These are phyloP conservation scores for Bombus superbus DNA, from an alignment of 1,140 invertebrate species.

Conservation along the genomic window DNA sequence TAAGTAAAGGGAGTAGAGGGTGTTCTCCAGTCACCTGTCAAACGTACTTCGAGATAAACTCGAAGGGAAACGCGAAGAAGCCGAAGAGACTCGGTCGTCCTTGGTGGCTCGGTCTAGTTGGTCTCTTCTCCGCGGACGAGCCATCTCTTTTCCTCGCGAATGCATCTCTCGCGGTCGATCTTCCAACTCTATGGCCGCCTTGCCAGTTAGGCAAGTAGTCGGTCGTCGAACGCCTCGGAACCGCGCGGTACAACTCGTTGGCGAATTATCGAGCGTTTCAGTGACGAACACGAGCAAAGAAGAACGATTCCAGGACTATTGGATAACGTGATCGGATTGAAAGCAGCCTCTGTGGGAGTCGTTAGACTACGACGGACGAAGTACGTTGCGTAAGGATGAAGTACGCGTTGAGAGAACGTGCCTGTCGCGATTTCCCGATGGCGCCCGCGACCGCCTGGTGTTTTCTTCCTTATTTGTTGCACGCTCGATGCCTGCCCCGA, in stretches of 20 bases:
- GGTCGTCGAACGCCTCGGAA: background rate
- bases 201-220: slow-evolving; percentile 24
- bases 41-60: slow-evolving; percentile 50
- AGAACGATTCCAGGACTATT: background rate
- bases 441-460: slow-evolving; percentile 17
- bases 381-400: slow-evolving; percentile 56
- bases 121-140: background rate
- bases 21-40: slow-evolving; percentile 67
- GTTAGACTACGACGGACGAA: slow-evolving; percentile 50
- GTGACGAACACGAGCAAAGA: background rate
- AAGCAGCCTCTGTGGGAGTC: slow-evolving; percentile 57
- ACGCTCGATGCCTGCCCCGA: slow-evolving; percentile 43
- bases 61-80: slow-evolving; percentile 6
- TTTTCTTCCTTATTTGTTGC: slow-evolving; percentile 65
- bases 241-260: background rate
- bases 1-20: slow-evolving; percentile 57
- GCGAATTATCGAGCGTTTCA: slow-evolving; percentile 45
- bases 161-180: slow-evolving; percentile 55
- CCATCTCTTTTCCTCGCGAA: slow-evolving; percentile 39
- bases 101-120: slow-evolving; percentile 58
- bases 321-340: slow-evolving; percentile 63
- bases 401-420: slow-evolving; percentile 51
- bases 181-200: slow-evolving; percentile 8
- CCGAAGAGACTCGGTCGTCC: slow-evolving; percentile 46
- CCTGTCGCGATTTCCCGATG: slow-evolving; percentile 59